Evolutionary conservation across 2,888 invertebrate species (phyloP), one percentile per base, ranked within the genome.

Genomic region (Leistus spinibarbis): DNA sequence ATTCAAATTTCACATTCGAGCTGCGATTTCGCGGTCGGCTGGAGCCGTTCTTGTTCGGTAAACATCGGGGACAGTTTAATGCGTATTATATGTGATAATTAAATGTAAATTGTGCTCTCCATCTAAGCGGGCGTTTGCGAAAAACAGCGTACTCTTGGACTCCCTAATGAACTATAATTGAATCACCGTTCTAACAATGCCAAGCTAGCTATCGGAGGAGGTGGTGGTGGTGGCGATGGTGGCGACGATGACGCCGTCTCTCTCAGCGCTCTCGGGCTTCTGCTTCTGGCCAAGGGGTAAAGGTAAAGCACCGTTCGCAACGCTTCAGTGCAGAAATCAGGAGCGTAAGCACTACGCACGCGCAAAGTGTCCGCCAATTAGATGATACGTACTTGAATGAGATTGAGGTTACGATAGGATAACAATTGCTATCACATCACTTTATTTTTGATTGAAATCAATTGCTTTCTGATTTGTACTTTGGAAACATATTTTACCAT

Each of bases 11-110:
- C 78, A 79, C 80, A 78, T 77, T 65, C 79, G 80, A 80, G 82
- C 81, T 82, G 82, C 82, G 82, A 84, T 84, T 84, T 84, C 83
- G 84, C 84, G 83, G 82, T 82, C 80, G 80, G 81, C 80, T 82
- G 82, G 80, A 80, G 80, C 81, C 80, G 81, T 79, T 79, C 79
- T 82, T 81, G 80, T 81, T 81, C 81, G 80, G 81, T 81, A 82
- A 72, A 67, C 76, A 69, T 68, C 76, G 76, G 62, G 70, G 76
- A 68, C 66, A 72, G 83, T 83, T 84, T 84, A 84, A 84, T 84
- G 83, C 84, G 84, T 84, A 85, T 85, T 85, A 85, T 85, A 85
- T 85, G 85, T 85, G 85, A 85, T 85, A 85, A 85, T 85, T 84
- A 85, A 85, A 85, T 85, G 85, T 84, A 85, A 85, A 85, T 85